Conservation (phyloP, 2,888 invertebrate genomes). For the Galerucella calmariensis region DNA sequence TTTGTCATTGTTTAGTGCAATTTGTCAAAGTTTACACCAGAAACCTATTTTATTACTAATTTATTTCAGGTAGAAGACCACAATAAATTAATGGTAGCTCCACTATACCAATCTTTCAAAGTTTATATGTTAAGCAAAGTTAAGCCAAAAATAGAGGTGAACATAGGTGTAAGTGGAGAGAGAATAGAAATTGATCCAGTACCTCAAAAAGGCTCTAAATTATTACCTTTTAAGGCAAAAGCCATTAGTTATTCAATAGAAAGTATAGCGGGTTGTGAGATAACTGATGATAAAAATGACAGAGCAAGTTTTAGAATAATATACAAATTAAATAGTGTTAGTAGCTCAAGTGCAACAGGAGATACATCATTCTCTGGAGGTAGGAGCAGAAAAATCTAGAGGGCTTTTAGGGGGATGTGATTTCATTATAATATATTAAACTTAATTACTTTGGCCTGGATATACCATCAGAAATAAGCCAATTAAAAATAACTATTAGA, state of each 20-base stretch:
- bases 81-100: slow-evolving; percentile 85
- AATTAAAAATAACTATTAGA: too few relatives aligned
- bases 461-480: too few relatives aligned
- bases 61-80: slow-evolving; percentile 63
- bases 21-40: neutral
- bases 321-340: slow-evolving; percentile 60
- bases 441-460: too few relatives aligned
- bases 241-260: slow-evolving; percentile 89
- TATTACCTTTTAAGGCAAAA: slow-evolving; percentile 72
- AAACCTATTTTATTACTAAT: neutral
- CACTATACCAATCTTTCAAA: slow-evolving; percentile 84
- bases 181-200: slow-evolving; percentile 92
- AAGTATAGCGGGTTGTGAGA: slow-evolving; percentile 86
- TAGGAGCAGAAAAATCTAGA: neutral
- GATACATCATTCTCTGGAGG: slow-evolving; percentile 30
- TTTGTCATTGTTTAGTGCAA: neutral
- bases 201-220: slow-evolving; percentile 73
- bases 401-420: too few relatives aligned
- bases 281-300: slow-evolving; percentile 79
- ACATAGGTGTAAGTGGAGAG: slow-evolving; percentile 88
- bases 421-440: too few relatives aligned
- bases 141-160: slow-evolving; percentile 84
- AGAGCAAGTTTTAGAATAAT: slow-evolving; percentile 81
- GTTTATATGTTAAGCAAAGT: slow-evolving; percentile 84
- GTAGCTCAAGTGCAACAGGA: slow-evolving; percentile 19